phyloP scores from a whole-genome alignment of 2,888 invertebrate species.

The Seira musarum region DNA sequence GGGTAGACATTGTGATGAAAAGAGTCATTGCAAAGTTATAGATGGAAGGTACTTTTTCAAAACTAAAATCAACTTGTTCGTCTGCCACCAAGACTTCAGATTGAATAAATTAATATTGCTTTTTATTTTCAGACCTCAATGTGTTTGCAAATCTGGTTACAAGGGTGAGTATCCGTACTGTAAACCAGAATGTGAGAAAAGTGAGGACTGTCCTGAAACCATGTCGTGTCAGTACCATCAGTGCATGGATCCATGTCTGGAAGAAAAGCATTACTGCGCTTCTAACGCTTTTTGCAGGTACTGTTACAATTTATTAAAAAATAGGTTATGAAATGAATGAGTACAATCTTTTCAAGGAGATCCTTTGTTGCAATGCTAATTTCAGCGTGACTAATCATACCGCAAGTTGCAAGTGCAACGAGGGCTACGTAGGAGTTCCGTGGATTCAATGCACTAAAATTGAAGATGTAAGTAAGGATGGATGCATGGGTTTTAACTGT shows the following conservation, averaged over 20 bases:
- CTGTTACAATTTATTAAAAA: slow-evolving; percentile 4
- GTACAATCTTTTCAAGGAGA: too few species aligned
- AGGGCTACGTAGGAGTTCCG: slow-evolving; percentile 40
- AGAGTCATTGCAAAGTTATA: slow-evolving; percentile 49
- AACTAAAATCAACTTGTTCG: too few species aligned
- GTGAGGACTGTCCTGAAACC: slow-evolving; percentile 46
- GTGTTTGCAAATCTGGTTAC: slow-evolving; percentile 51
- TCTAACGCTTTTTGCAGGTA: slow-evolving; percentile 53
- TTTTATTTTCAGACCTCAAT: slow-evolving; percentile 25
- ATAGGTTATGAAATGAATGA: too few species aligned
- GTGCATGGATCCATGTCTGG: slow-evolving; percentile 57
- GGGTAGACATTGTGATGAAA: slow-evolving; percentile 48
- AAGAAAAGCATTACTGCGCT: slow-evolving; percentile 43
- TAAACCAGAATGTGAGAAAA: slow-evolving; percentile 51
- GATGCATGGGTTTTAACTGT: slow-evolving; percentile 53
- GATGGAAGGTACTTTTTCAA: slow-evolving; percentile 22
- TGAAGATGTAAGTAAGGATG: slow-evolving; percentile 3
- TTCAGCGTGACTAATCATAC: slow-evolving; percentile 46
- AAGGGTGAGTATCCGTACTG: slow-evolving; percentile 54
- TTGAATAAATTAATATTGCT: too few species aligned
- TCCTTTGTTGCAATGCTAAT: not conserved
- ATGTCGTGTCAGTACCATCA: slow-evolving; percentile 53
- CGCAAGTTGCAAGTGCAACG: slow-evolving; percentile 45
- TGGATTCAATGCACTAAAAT: slow-evolving; percentile 53
- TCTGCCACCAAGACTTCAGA: too few species aligned